A percentile compares a stretch with the other conserved stretches of the same genome.
Conservation (phyloP, 2,797 vertebrate genomes). For the Eupleurogrammus muticus region DNA sequence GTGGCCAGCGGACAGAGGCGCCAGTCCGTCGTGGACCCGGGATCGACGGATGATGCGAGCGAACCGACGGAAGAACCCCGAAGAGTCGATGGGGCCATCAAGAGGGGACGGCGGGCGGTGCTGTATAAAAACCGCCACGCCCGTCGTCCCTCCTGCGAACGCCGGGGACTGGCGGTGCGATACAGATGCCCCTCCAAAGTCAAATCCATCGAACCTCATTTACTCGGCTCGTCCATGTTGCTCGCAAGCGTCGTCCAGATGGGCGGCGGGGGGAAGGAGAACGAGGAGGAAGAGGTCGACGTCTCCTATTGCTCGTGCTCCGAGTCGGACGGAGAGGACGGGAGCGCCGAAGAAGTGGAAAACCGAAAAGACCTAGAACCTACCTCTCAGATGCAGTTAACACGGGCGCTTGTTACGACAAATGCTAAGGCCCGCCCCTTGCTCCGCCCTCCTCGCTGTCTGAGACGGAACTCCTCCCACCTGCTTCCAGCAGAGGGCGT, state of each 20-base stretch:
- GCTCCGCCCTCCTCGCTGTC: conserved; percentile 80
- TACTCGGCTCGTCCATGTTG: conserved; percentile 83
- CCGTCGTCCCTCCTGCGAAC: conserved; percentile 76
- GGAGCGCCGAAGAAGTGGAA: conserved; percentile 20
- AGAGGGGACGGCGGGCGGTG: conserved; percentile 6
- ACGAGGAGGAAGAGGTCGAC: conserved; percentile 23
- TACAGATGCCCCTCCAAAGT: conserved; percentile 51
- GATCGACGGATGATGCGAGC: neutral
- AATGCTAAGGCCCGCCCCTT: conserved; percentile 62
- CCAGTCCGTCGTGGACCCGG: conserved; percentile 40
- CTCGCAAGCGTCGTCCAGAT: conserved; percentile 84
- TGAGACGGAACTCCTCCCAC: conserved; percentile 85
- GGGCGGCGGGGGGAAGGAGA: conserved; percentile 52
- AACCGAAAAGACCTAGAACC: conserved; percentile 1
- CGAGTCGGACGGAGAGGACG: conserved; percentile 35
- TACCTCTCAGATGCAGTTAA: neutral
- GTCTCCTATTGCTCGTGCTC: conserved; percentile 49
- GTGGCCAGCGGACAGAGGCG: conserved; percentile 54
- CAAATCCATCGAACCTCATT: conserved; percentile 74
- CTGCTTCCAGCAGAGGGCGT: conserved; percentile 75
- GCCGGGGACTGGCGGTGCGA: conserved; percentile 82
- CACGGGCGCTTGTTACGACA: conserved; percentile 7
- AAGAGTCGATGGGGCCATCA: neutral
- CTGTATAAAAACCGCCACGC: conserved; percentile 23
- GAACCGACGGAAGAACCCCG: neutral